Conservation (phyloP, 2,888 invertebrate genomes). For the Epistrophella euchroma region DNA sequence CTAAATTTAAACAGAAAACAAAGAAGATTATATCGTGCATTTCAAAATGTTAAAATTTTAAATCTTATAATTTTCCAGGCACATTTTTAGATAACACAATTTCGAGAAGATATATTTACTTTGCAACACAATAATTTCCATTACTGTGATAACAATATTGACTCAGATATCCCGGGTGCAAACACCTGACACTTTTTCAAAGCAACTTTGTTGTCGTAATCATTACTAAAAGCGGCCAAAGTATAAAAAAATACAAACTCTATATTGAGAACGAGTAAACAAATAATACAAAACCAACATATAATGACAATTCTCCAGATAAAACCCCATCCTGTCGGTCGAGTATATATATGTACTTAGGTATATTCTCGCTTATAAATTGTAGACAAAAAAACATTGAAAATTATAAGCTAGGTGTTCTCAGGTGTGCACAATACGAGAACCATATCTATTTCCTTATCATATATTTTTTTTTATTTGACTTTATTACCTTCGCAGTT, state of each 20-base stretch:
- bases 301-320: constrained; percentile 43
- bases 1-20: constrained; percentile 1
- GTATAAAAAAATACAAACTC: constrained; percentile 48
- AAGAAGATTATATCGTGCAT: background rate
- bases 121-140: constrained; percentile 41
- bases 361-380: constrained; percentile 49
- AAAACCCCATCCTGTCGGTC: constrained; percentile 45
- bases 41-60: background rate
- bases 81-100: constrained; percentile 54
- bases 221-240: constrained; percentile 49
- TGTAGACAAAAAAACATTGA: background rate
- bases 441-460: constrained; percentile 58
- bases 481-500: constrained; percentile 64
- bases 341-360: too few species aligned
- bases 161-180: constrained; percentile 73
- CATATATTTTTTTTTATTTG: constrained; percentile 61
- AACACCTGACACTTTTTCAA: constrained; percentile 66
- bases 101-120: constrained; percentile 45
- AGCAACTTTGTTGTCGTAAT: constrained; percentile 20
- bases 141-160: constrained; percentile 61
- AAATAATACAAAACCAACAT: constrained; percentile 28
- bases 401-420: constrained; percentile 51
- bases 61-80: constrained; percentile 1
- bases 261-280: constrained; percentile 34
- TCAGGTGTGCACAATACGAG: constrained; percentile 56